A percentile compares a stretch with the other conserved stretches of the same genome.
Conservation (phyloP, 30 jellyfish, hydroid and myxozoan genomes). For the Aurelia sp. region DNA sequence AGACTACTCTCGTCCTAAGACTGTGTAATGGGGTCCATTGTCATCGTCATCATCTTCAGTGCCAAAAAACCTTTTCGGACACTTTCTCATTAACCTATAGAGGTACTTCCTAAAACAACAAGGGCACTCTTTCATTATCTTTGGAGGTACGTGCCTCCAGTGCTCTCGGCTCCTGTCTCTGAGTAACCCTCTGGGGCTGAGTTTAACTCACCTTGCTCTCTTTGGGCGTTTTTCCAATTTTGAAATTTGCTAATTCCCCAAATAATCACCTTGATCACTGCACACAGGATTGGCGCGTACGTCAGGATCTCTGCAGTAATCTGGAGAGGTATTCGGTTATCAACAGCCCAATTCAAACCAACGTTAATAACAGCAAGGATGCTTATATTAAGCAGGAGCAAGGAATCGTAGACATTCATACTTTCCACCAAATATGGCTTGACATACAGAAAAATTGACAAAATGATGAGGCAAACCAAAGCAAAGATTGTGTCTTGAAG, state of each 20-base stretch:
- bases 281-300: conserved; percentile 58
- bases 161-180: no score
- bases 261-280: conserved; percentile 14
- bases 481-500: conserved; percentile 70
- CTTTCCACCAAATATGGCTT: conserved; percentile 67
- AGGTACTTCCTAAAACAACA: no score
- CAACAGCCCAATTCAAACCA: conserved; percentile 32
- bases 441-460: conserved; percentile 48
- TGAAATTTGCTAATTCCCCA: conserved; percentile 25
- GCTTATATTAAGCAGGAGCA: conserved; percentile 52
- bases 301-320: conserved; percentile 34
- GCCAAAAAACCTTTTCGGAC: no score
- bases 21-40: no score
- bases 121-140: no score
- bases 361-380: conserved; percentile 42
- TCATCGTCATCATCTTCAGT: no score
- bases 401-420: conserved; percentile 62
- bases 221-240: conserved; percentile 1
- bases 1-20: no score
- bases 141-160: no score
- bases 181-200: no score
- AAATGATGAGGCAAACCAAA: conserved; percentile 31
- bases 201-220: not conserved
- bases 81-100: no score
- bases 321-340: conserved; percentile 25